Conservation (phyloP, 2,888 invertebrate species). For the Dastarcus helophoroides region DNA sequence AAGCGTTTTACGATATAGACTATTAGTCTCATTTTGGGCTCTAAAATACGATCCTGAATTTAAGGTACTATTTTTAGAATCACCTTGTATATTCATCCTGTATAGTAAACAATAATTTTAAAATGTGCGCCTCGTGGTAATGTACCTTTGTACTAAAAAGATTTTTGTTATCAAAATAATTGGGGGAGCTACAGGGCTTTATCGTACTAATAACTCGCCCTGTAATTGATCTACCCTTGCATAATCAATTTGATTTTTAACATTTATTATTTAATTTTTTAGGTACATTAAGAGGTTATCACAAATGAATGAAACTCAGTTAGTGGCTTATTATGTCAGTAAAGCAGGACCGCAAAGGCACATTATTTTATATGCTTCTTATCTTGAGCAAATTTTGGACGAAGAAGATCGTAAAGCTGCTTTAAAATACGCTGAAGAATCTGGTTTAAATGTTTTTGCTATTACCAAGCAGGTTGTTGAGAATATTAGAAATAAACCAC, state of each 20-base stretch:
- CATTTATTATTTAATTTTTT: conserved; percentile 13
- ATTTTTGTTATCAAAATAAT: too few species aligned
- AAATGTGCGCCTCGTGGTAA: too few species aligned
- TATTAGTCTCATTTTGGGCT: too few species aligned
- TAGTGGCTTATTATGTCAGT: conserved; percentile 79
- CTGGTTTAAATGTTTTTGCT: conserved; percentile 70
- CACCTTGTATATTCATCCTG: too few species aligned
- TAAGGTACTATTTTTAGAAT: too few species aligned
- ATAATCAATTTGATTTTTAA: neutral
- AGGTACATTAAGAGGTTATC: conserved; percentile 60
- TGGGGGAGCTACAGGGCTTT: too few species aligned
- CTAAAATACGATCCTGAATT: too few species aligned
- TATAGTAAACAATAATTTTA: too few species aligned
- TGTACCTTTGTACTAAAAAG: too few species aligned
- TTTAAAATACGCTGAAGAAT: conserved; percentile 57
- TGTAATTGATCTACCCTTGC: too few species aligned
- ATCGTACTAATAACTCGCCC: too few species aligned
- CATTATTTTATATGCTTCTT: conserved; percentile 52
- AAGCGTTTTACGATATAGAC: too few species aligned
- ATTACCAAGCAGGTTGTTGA: conserved; percentile 80
- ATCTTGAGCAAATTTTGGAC: conserved; percentile 55
- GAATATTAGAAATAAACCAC: conserved; percentile 46
- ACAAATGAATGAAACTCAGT: conserved; percentile 57
- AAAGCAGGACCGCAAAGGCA: conserved; percentile 55
- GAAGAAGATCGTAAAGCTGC: conserved; percentile 54